Base-by-base conservation (phyloP, 2,888 invertebrate species). In the Lordiphosa andalusiaca region DNA sequence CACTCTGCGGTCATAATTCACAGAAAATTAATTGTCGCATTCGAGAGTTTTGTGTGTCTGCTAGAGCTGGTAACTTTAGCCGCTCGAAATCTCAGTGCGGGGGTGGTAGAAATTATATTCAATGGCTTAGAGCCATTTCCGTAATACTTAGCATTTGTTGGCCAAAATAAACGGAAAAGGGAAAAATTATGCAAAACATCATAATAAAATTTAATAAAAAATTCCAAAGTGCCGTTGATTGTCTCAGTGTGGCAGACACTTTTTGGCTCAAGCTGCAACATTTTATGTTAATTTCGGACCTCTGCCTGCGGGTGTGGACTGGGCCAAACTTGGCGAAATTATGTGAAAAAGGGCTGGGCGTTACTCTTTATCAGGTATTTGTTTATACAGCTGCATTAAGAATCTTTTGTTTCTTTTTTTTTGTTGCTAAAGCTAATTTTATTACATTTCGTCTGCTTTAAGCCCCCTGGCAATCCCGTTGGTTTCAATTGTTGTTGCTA, bases 21-120 rank as follows among this genome's bases (percentile, higher is more conserved):
- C 84, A 59, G 30, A 46, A 81, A 84, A 77, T 84, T 77, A 77
- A 77, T 77, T 77, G 84, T 84, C 82, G 70, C 77, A 76, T 68
- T 80, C 67, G 63, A 67, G 65, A 62, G 66, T 50, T 60, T 38
- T 66, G 74, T 66, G 74, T 38, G 53, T 65, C 49, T 6, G 13
- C 48, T 55, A 13, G 19, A 13, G 19, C 40, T 52, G 9, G 41
- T 23, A 47, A 47, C 37, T 60, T 52, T 39, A 30, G 9, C 10
- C 23, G 39, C 49, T 21, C 30, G 39, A 35, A 48, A 54, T n/a
- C 37, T 39, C 16, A 21, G 36, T 35, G 16, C n/a, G 62, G 50
- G 55, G 46, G 65, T 46, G 56, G 65, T 23, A 30, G 46, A 65
- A 50, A 65, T 65, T 46, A 49, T 55, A 44, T 41, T 41, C 35